Evolutionary conservation across 1,140 invertebrate species (phyloP).

Genomic region (Micrasema minimum): DNA sequence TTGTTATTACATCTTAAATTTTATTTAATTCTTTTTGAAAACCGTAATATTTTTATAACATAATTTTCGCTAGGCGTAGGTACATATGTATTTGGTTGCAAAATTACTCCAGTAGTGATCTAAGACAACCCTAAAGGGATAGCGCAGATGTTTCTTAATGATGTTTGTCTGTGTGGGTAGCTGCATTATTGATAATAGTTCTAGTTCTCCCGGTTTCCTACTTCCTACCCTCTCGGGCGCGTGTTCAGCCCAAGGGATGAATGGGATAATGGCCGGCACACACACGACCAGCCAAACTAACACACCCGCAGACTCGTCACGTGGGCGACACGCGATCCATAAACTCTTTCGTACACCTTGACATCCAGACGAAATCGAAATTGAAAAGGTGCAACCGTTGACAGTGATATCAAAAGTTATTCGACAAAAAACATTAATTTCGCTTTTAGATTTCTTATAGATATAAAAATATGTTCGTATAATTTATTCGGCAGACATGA

Average conservation of each 20-base stretch:
- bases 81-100: too few relatives aligned
- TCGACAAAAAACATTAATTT: not conserved
- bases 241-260: slow-evolving; percentile 40
- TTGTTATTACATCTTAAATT: too few relatives aligned
- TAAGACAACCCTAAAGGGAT: too few relatives aligned
- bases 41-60: too few relatives aligned
- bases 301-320: slow-evolving; percentile 32
- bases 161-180: slow-evolving; percentile 2
- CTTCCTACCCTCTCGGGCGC: not conserved
- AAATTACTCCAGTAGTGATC: too few relatives aligned
- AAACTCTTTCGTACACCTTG: slow-evolving; percentile 47
- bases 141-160: not conserved
- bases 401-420: not conserved
- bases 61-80: too few relatives aligned
- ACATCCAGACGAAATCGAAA: slow-evolving; percentile 32
- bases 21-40: too few relatives aligned
- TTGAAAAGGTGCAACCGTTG: slow-evolving; percentile 18
- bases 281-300: not conserved
- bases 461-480: too few relatives aligned
- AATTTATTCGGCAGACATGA: too few relatives aligned
- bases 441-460: too few relatives aligned
- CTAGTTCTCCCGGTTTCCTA: not conserved
- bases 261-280: slow-evolving; percentile 43
- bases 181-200: not conserved
- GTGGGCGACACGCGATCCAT: slow-evolving; percentile 50